A percentile compares a stretch with the other conserved stretches of the same genome.
These are phyloP conservation scores for Zootermopsis nevadensis DNA, from an alignment of 2,888 invertebrate species.

Conservation along the genomic window DNA sequence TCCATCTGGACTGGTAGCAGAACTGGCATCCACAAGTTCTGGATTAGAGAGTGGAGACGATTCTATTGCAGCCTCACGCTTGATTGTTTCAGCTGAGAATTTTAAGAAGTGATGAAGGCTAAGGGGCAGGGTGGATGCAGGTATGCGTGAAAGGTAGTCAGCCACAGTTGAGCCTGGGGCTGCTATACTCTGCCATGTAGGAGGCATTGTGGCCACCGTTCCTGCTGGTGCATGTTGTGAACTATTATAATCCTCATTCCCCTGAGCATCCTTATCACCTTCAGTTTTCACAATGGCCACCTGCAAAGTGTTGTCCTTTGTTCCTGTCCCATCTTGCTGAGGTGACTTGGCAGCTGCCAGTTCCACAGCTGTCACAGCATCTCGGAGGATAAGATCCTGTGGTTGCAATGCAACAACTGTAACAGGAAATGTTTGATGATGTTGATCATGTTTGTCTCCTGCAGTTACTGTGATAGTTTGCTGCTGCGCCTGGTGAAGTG, in stretches of 20 bases:
- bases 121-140: constrained; percentile 67
- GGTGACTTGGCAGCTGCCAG: constrained; percentile 36
- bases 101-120: constrained; percentile 73
- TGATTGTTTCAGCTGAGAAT: constrained; percentile 70
- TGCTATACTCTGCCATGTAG: constrained; percentile 67
- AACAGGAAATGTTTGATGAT: constrained; percentile 56
- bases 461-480: constrained; percentile 54
- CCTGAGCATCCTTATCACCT: constrained; percentile 57
- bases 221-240: constrained; percentile 39
- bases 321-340: constrained; percentile 52
- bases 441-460: constrained; percentile 41
- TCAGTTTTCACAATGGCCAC: constrained; percentile 51
- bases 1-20: constrained; percentile 54
- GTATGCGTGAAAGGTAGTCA: constrained; percentile 67
- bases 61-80: constrained; percentile 65
- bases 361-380: constrained; percentile 49
- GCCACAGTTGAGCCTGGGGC: constrained; percentile 65
- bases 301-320: constrained; percentile 56
- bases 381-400: constrained; percentile 55
- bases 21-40: constrained; percentile 60
- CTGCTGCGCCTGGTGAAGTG: constrained; percentile 28
- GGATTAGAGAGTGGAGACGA: constrained; percentile 63
- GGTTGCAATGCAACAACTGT: constrained; percentile 57
- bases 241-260: constrained; percentile 47
- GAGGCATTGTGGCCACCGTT: constrained; percentile 64